A percentile compares a stretch with the other conserved stretches of the same genome.
Evolutionary conservation across 2,888 invertebrate genomes (phyloP).

Genomic region (Netelia melanura): DNA sequence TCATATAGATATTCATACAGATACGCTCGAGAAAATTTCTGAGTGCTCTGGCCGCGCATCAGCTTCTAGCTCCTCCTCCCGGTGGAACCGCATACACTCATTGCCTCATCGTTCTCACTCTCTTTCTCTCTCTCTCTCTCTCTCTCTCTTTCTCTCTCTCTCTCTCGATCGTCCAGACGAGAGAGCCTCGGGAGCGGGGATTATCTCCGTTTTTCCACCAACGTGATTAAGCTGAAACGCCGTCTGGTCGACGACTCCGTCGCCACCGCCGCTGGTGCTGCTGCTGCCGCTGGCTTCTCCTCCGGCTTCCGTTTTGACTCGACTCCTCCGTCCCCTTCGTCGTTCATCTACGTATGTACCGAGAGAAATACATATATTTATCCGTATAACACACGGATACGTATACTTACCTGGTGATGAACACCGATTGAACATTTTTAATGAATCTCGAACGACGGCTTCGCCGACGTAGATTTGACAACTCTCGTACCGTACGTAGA

Average conservation of each 20-base stretch:
- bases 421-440: constrained; percentile 50
- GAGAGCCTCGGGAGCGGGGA: constrained; percentile 75
- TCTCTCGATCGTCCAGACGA: constrained; percentile 77
- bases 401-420: not conserved
- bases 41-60: constrained; percentile 16
- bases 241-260: constrained; percentile 69
- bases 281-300: constrained; percentile 51
- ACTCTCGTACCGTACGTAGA: not conserved
- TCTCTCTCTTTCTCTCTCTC: constrained; percentile 47
- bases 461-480: not conserved
- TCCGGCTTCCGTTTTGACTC: constrained; percentile 66
- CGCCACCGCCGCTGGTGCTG: constrained; percentile 65
- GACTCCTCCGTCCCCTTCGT: constrained; percentile 54
- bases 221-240: constrained; percentile 82
- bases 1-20: not conserved
- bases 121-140: not conserved
- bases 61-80: constrained; percentile 21
- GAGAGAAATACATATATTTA: constrained; percentile 2
- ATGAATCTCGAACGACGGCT: constrained; percentile 30
- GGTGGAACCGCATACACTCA: constrained; percentile 31
- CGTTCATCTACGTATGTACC: not conserved
- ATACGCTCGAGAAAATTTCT: not conserved
- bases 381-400: not conserved
- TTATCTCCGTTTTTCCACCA: constrained; percentile 83
- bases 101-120: constrained; percentile 6